A percentile compares a stretch with the other conserved stretches of the same genome.
Conservation (phyloP, 2,888 invertebrate species). For the Eupithecia pulchellata region DNA sequence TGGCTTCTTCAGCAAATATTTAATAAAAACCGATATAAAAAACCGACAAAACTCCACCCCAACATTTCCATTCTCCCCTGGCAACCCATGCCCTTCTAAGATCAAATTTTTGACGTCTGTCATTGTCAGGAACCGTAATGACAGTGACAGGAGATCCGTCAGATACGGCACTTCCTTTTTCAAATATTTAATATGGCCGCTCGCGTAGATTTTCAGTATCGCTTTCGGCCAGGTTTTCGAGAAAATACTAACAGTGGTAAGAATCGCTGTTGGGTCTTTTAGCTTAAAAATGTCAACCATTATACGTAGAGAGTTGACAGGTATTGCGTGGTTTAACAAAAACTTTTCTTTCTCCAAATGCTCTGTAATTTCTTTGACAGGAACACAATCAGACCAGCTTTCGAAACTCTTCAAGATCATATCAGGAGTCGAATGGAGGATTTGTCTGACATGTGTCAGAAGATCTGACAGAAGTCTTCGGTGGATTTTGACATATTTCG, state of each 20-base stretch:
- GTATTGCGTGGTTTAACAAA: conserved; percentile 35
- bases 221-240: conserved; percentile 30
- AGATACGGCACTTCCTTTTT: conserved; percentile 43
- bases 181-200: conserved; percentile 16
- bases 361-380: conserved; percentile 48
- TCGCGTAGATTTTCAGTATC: conserved; percentile 23
- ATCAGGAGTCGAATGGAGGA: conserved; percentile 27
- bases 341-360: conserved; percentile 48
- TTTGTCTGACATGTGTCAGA: conserved; percentile 41
- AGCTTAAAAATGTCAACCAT: conserved; percentile 44
- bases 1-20: conserved; percentile 49
- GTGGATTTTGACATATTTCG: conserved; percentile 35
- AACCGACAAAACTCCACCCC: conserved; percentile 47
- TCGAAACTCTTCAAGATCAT: conserved; percentile 31
- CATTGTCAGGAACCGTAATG: conserved; percentile 47
- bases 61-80: conserved; percentile 42
- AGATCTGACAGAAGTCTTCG: conserved; percentile 45
- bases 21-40: conserved; percentile 52
- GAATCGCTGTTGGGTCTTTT: conserved; percentile 17
- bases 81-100: conserved; percentile 29
- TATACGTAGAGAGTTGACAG: conserved; percentile 45
- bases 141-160: conserved; percentile 52
- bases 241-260: conserved; percentile 27
- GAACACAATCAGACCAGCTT: conserved; percentile 45
- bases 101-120: conserved; percentile 48